phyloP scores from a whole-genome alignment of 2,888 invertebrate species.

The Andrena praecox region DNA sequence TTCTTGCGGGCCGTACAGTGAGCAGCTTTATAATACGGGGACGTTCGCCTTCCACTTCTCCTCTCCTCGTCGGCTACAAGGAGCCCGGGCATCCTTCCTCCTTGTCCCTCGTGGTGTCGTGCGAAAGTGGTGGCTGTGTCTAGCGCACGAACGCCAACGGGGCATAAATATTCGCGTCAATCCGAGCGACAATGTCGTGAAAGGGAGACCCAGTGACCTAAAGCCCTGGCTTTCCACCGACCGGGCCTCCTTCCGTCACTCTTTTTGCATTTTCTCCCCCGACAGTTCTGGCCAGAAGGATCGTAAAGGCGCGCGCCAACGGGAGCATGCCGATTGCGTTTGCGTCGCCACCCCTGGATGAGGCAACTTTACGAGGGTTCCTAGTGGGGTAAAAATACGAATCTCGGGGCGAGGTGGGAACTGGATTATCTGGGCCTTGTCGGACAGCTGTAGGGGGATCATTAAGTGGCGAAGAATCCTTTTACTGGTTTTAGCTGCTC shows the following conservation, averaged over 20 bases:
- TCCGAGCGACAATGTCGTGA: conserved; percentile 53
- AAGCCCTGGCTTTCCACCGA: conserved; percentile 61
- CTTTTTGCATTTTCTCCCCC: not conserved
- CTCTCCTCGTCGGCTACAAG: not conserved
- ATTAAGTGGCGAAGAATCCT: not conserved
- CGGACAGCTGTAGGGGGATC: conserved; percentile 21
- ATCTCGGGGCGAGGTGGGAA: not conserved
- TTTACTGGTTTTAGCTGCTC: conserved; percentile 16
- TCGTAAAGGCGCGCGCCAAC: conserved; percentile 37
- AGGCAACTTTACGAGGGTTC: conserved; percentile 30
- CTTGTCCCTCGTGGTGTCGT: not conserved
- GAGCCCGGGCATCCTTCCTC: not conserved
- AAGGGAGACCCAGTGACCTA: conserved; percentile 77
- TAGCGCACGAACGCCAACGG: conserved; percentile 12
- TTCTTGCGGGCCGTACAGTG: conserved; percentile 23
- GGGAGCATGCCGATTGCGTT: conserved; percentile 35
- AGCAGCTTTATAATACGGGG: conserved; percentile 49
- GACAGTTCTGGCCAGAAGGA: not conserved
- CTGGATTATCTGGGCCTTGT: conserved; percentile 31
- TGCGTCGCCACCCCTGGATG: not conserved
- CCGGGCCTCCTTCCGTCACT: conserved; percentile 2
- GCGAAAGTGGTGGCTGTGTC: conserved; percentile 25
- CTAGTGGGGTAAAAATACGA: conserved; percentile 13
- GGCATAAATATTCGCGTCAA: conserved; percentile 75
- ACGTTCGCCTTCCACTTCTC: not conserved